Percentiles rank a stretch among this genome's conserved stretches.
These are phyloP conservation scores for Drosophila formosana DNA, from an alignment of 2,888 invertebrate genomes.

Conservation along the genomic window DNA sequence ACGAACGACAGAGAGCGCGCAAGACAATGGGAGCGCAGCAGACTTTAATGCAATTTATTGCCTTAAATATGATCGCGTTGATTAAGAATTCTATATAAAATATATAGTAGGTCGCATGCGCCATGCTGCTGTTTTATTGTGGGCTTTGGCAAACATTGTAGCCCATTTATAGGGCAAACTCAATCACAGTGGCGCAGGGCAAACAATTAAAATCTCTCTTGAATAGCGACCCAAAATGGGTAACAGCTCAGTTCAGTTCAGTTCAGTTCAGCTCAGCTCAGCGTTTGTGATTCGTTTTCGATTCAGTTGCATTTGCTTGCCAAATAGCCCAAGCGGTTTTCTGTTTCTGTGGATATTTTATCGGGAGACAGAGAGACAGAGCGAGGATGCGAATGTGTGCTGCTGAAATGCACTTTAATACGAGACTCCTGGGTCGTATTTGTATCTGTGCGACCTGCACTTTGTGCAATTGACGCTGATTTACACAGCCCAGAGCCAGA, in stretches of 20 bases:
- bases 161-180: not conserved
- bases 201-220: conserved; percentile 49
- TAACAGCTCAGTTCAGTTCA: conserved; percentile 12
- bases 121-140: not conserved
- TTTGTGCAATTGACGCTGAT: conserved; percentile 75
- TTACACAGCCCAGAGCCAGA: conserved; percentile 54
- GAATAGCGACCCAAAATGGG: not conserved
- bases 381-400: not conserved
- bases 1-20: not conserved
- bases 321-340: conserved; percentile 48
- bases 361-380: not conserved
- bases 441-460: conserved; percentile 44
- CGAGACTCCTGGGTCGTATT: conserved; percentile 57
- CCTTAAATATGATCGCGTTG: not conserved
- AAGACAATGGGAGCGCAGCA: not conserved
- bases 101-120: not conserved
- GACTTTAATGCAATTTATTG: not conserved
- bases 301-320: conserved; percentile 42
- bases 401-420: conserved; percentile 52
- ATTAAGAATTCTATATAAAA: not conserved
- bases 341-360: conserved; percentile 13
- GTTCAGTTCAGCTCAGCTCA: conserved; percentile 1
- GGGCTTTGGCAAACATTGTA: conserved; percentile 8
- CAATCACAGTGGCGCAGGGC: conserved; percentile 6
- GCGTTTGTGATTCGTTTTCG: conserved; percentile 33